Evolutionary conservation across 1,140 invertebrate genomes (phyloP), one percentile per base, ranked within the genome.

Genomic region (Diprion similis): DNA sequence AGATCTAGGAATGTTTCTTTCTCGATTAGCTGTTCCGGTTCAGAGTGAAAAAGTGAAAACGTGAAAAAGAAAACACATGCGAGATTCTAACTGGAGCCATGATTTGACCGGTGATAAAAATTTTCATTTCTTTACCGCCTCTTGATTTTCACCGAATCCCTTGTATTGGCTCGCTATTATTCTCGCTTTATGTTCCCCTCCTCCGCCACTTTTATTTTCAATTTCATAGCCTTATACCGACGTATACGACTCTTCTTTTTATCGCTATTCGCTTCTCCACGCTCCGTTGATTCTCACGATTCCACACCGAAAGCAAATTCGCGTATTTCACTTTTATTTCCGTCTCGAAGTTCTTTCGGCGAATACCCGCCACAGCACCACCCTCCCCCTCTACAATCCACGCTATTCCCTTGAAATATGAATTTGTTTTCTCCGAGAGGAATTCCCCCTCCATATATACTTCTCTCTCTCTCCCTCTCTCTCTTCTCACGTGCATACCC

Each of bases 301-400:
- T 59, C n/a, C 9, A 17, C 51, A 59, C 51, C 51, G 51, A 59
- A 59, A 59, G 51, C 51, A 59, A 59, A 59, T 59, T 59, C 51
- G n/a, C 51, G 37, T 83, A 83, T 83, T 82, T 83, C 79, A 83
- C 79, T 83, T 83, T 83, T 83, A 83, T 83, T 80, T 80, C 67
- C 64, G 11, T 67, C 71, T 68, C 76, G 76, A 69, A 76, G 77
- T 75, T 81, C 73, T 68, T 66, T 73, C 72, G 75, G 76, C 73
- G 70, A 77, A 68, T 71, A 70, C 72, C 51, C n/a, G 24, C 6
- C 51, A 59, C n/a, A 75, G 73, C 80, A 71, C 48, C 72, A 66
- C 72, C 72, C 24, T 37, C 24, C 24, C 24, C 24, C 24, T 37
- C 24, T 37, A 37, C 24, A 37, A 73, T 79, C 76, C 66, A 71